These are phyloP conservation scores for Cistogaster globosa DNA, from an alignment of 2,888 invertebrate species.

Conservation along the genomic window DNA sequence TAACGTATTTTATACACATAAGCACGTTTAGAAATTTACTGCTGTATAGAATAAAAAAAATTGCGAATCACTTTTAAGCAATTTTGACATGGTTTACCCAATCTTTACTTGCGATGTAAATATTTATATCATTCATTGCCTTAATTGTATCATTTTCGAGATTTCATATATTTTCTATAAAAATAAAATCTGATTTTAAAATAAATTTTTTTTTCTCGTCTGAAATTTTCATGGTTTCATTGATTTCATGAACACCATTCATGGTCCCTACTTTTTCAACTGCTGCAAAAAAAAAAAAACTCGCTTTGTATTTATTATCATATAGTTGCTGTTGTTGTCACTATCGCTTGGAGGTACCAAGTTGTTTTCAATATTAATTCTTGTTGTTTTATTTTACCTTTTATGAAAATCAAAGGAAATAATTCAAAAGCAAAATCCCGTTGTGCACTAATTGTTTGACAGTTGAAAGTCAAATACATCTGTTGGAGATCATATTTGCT, in stretches of 20 bases:
- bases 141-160: too few species aligned
- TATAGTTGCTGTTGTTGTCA: conserved; percentile 21
- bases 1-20: too few species aligned
- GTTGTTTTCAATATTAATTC: background rate
- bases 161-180: too few species aligned
- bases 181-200: background rate
- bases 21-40: too few species aligned
- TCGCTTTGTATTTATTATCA: conserved; percentile 26
- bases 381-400: conserved; percentile 33
- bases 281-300: background rate
- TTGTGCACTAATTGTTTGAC: conserved; percentile 70
- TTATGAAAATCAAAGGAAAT: background rate
- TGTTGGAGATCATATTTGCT: conserved; percentile 52
- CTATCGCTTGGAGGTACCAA: background rate
- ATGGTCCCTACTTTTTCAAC: background rate
- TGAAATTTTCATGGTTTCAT: background rate
- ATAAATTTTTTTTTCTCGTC: background rate
- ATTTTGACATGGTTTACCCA: too few species aligned
- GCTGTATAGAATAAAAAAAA: too few species aligned
- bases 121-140: too few species aligned
- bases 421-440: conserved; percentile 33
- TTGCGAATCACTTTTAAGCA: too few species aligned
- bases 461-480: conserved; percentile 68
- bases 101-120: too few species aligned
- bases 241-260: background rate